Conservation (phyloP, 2,113 vertebrate genomes). For the Sturnus vulgaris region DNA sequence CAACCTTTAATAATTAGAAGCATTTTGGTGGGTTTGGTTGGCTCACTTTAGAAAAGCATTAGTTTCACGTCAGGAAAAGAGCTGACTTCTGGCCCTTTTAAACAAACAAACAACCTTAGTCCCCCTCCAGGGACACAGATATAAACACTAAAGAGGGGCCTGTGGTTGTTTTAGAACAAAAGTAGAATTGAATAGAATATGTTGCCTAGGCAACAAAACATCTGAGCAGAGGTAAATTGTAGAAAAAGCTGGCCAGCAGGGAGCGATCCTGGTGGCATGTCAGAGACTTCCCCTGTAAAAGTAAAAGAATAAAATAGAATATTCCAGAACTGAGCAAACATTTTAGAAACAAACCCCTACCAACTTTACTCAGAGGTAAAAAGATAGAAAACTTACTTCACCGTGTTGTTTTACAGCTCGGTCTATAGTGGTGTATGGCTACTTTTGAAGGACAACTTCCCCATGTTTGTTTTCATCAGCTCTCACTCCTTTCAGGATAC, state of each 20-base stretch:
- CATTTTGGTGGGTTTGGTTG: not conserved
- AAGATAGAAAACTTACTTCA: not conserved
- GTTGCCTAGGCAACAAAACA: constrained; percentile 40
- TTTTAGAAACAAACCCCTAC: not conserved
- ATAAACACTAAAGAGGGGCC: not conserved
- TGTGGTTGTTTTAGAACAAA: not conserved
- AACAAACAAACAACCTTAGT: not conserved
- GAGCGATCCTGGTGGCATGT: not conserved
- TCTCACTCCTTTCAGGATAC: not conserved
- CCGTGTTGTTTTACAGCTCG: not conserved
- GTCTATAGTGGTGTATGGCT: not conserved
- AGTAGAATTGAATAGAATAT: not conserved
- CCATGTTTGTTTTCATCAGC: not conserved
- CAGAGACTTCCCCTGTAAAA: not conserved
- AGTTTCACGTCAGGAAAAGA: not conserved
- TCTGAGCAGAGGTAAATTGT: not conserved
- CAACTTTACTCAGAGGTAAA: not conserved
- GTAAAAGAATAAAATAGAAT: not conserved
- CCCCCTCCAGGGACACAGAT: not conserved
- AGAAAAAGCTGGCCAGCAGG: not conserved
- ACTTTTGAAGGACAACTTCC: not conserved
- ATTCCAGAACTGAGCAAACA: not conserved
- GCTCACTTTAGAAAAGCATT: not conserved
- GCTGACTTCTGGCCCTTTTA: not conserved
- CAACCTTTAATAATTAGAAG: not conserved